Base-by-base conservation (phyloP, 2,113 vertebrate species). In the Alligator mississippiensis region DNA sequence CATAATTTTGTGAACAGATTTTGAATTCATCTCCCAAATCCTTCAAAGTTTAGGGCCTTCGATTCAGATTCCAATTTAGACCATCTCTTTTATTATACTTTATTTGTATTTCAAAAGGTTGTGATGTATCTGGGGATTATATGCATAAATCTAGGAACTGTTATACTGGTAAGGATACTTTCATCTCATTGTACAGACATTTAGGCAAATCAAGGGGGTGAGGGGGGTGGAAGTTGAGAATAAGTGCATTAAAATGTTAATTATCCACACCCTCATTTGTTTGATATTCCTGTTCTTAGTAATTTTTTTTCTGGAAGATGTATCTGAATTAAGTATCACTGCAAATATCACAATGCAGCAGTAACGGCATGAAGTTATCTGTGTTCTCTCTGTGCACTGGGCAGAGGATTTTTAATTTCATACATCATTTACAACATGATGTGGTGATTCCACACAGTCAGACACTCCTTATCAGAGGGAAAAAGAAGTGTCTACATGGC, bases 321-420 rank as follows among this genome's bases (percentile, higher is more conserved):
- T n/a, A 54, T 57, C 58, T 70, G 61, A 92, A 84, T 63, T 93
- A 88, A 94, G 68, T 83, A 94, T 47, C 60, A 87, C 63, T 79
- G 30, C 62, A 94, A 93, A 88, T 88, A 74, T 21, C 58, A 80
- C 38, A 94, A 74, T 11, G 55, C 57, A 85, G 11, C 25, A 89
- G 5, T 77, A 94, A 80, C 18, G 61, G n/a, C 17, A 34, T 63
- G 68, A 38, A 57, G 34, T 76, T 94, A 83, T 75, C 54, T 76
- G 27, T 88, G n/a, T 64, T 92, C n/a, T 68, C 15, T 54, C 76
- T 87, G 12, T 84, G 76, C 59, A 62, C 15, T 76, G 70, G 87
- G 28, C 60, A 94, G 79, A 70, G 7, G n/a, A 78, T 77, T 96
- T 94, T 95, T 94, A 70, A 96, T 93, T 96, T 93, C 88, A 95